Percentiles rank a stretch among this genome's conserved stretches.
Conservation (phyloP, 2,797 vertebrate species). For the Sarcoramphus papa region DNA sequence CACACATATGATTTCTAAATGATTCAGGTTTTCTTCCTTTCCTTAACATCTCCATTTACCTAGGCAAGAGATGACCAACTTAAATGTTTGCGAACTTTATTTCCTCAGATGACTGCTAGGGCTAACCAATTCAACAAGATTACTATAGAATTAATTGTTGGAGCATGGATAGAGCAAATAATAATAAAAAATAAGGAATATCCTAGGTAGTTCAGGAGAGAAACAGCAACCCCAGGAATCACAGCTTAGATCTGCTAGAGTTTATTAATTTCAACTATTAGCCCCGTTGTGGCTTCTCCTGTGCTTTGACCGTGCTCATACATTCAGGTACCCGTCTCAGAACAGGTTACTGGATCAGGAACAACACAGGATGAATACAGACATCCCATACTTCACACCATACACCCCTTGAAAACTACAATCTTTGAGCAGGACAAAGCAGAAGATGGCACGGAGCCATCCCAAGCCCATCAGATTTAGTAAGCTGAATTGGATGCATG, state of each 20-base stretch:
- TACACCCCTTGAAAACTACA: not conserved
- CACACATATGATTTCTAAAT: not conserved
- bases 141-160: not conserved
- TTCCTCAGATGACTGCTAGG: not conserved
- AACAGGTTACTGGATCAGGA: not conserved
- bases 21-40: not conserved
- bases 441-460: not conserved
- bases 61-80: not conserved
- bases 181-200: not conserved
- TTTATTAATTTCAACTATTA: not conserved
- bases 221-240: not conserved
- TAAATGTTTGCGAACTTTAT: not conserved
- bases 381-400: not conserved
- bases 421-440: not conserved
- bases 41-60: not conserved
- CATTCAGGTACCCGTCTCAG: not conserved
- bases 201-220: not conserved
- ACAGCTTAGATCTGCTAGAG: not conserved
- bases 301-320: not conserved
- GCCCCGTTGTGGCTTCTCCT: not conserved
- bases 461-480: not conserved
- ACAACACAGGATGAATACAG: not conserved
- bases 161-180: not conserved
- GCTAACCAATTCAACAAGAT: not conserved
- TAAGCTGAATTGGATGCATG: not conserved